Evolutionary conservation across 2,888 invertebrate species (phyloP), one percentile per base, ranked within the genome.

Genomic region (Penaeus monodon): DNA sequence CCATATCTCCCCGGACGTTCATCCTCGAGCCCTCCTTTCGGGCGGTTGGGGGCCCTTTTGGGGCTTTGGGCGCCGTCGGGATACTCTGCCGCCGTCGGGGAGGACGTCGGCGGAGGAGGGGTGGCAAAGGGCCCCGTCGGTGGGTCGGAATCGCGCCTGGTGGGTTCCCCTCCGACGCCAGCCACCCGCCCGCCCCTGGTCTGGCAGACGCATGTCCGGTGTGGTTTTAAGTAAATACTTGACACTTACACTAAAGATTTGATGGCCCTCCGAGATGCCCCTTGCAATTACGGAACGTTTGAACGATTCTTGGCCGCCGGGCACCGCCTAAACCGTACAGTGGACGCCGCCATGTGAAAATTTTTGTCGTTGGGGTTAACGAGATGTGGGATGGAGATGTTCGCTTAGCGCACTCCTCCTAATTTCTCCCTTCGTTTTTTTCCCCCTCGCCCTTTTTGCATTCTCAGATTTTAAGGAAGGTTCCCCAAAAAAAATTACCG

Each of bases 221-320:
- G 76, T 66, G 49, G 76, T 84, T 77, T 84, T 84, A 84, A 77
- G 78, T 77, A 84, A 84, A 84, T 77, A 84, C 84, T 84, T 84
- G 84, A 84, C 84, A 84, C 84, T 84, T 84, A 84, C 66, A 68
- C 84, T 84, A 84, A 84, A 84, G 77, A 78, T 84, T 77, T 84
- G 84, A 84, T 84, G 84, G 78, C 78, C 68, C 66, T 66, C 27
- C 78, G 44, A 76, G 84, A 84, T 78, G 77, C 84, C 84, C 84
- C 84, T 77, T 84, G 84, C 84, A 84, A 84, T 84, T 84, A 84
- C 84, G 84, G 68, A 44, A 77, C 84, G 66, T 78, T 57, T 84
- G 82, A 82, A 82, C 82, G 82, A 27, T 82, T 82, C 33, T 57
- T 82, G 73, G 82, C 82, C 82, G 29, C 38, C 24, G 82, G 82